Conservation (phyloP, 2,113 vertebrate species). For the Geococcyx californianus region DNA sequence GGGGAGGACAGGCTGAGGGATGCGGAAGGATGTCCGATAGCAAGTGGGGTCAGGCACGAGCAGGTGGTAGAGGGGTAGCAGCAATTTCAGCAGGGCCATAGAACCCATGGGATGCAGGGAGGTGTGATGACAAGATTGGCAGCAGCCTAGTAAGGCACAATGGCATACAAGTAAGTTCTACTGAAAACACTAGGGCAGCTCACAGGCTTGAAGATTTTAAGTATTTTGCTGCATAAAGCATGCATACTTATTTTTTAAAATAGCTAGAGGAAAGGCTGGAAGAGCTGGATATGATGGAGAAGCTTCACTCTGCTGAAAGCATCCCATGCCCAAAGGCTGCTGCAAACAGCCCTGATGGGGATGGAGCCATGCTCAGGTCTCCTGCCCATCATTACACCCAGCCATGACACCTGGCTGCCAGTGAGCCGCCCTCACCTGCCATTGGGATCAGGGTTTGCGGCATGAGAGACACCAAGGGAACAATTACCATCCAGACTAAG, state of each 20-base stretch:
- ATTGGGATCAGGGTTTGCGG: background rate
- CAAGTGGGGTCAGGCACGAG: accelerated
- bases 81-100: background rate
- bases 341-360: background rate
- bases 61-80: accelerated
- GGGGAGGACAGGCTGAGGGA: background rate
- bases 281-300: background rate
- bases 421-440: accelerated
- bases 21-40: background rate
- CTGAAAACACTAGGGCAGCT: background rate
- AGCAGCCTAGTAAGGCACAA: background rate
- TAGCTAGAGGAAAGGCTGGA: background rate
- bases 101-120: background rate
- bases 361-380: background rate
- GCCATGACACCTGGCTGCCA: accelerated
- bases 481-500: background rate
- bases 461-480: background rate
- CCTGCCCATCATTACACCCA: background rate
- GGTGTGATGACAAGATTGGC: background rate
- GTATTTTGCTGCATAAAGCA: background rate
- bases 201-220: background rate
- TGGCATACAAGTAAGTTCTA: background rate
- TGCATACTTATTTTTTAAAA: background rate
- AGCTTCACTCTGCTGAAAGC: background rate
- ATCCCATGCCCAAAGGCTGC: background rate